Conservation (phyloP, 2,888 invertebrate genomes). For the Acrocera orbiculus region DNA sequence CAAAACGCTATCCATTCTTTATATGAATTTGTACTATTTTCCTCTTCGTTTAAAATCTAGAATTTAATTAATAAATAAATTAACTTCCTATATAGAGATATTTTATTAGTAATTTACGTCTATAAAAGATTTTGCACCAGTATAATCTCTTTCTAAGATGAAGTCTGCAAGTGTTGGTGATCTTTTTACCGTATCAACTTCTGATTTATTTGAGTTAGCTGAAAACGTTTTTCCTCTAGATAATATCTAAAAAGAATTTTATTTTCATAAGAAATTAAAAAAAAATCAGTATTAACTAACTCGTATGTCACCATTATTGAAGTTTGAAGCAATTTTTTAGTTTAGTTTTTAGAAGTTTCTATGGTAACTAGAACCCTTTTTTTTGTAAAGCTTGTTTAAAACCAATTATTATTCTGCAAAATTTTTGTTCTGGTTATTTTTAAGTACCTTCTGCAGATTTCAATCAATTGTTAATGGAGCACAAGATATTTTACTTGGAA, state of each 20-base stretch:
- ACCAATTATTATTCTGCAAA: no score
- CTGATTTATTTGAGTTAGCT: conserved; percentile 25
- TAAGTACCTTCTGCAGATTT: no score
- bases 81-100: not conserved
- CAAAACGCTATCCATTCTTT: conserved; percentile 90
- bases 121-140: conserved; percentile 79
- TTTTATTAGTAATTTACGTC: conserved; percentile 43
- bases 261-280: not conserved
- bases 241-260: conserved; percentile 44
- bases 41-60: conserved; percentile 15
- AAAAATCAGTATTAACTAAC: no score
- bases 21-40: conserved; percentile 24
- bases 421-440: no score
- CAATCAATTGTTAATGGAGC: conserved; percentile 82
- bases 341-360: no score
- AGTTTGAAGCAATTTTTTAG: no score
- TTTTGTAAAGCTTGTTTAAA: no score
- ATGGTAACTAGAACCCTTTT: no score
- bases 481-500: conserved; percentile 78
- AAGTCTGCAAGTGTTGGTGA: conserved; percentile 81
- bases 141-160: conserved; percentile 75
- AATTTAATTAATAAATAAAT: not conserved
- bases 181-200: conserved; percentile 30
- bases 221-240: conserved; percentile 67
- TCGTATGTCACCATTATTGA: no score